Base-by-base conservation (phyloP, 2,113 vertebrate genomes). In the Balaeniceps rex region DNA sequence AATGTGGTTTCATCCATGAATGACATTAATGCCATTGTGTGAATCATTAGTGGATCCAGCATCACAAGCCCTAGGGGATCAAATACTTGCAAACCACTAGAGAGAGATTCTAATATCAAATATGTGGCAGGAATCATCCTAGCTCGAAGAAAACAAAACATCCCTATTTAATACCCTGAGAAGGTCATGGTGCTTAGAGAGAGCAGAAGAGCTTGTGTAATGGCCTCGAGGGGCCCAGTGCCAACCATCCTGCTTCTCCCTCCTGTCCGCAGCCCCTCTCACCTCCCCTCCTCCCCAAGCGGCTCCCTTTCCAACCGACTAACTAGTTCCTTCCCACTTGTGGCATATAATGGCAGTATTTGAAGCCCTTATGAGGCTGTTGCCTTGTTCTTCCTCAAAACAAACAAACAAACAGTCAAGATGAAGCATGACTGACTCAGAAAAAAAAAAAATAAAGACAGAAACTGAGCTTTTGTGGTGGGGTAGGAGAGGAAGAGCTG, bases 1-100 rank as follows among this genome's bases (percentile, higher is more conserved):
- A 97, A 96, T 97, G 97, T 97, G 97, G 96, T 96, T 97, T 97
- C 89, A 91, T 95, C 95, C 94, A 95, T 96, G 95, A 97, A 96
- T 97, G 97, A 94, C 94, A 96, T 97, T 97, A 97, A 96, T 96
- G 91, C 95, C 93, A 97, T 95, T 97, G 96, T 97, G 93, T 97
- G 97, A 97, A 91, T 95, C 96, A 95, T 97, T 96, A 94, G 96
- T 90, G 75, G 75, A 97, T 95, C 94, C 91, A 97, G 94, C 95
- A 97, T 96, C 91, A 85, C 66, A 96, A 94, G 57, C 96, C 97
- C 93, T 89, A 81, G 93, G 93, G 97, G 89, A 91, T 89, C 89
- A 66, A 96, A 97, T 97, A 77, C 72, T 96, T 96, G 87, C 78
- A 95, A 95, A 96, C 96, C 97, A 96, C 94, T 95, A 96, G 84